Evolutionary conservation across 2,888 invertebrate species (phyloP).

Genomic region (Andrena flavipes): DNA sequence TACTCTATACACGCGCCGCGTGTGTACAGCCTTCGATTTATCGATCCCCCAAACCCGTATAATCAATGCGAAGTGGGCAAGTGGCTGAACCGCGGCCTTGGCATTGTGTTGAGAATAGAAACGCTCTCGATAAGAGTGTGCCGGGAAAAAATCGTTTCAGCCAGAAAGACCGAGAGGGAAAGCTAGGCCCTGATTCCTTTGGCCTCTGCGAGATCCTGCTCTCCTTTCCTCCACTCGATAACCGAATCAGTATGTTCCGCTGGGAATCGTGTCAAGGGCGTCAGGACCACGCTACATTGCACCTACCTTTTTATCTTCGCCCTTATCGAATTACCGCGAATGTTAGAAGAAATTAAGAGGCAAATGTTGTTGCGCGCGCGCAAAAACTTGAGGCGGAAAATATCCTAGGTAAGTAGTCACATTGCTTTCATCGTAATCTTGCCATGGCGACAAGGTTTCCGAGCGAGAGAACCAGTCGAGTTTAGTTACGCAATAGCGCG

Average conservation of each 20-base stretch:
- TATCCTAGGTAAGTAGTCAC: too few species aligned
- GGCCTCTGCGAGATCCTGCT: not conserved
- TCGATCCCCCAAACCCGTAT: slow-evolving; percentile 57
- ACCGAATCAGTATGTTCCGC: not conserved
- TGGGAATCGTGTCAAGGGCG: slow-evolving; percentile 32
- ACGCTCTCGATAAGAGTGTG: slow-evolving; percentile 21
- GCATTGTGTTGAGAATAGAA: slow-evolving; percentile 58
- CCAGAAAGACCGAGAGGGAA: not conserved
- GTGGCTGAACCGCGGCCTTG: slow-evolving; percentile 59
- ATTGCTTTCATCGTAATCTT: slow-evolving; percentile 26
- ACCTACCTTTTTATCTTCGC: slow-evolving; percentile 10
- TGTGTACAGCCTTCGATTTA: slow-evolving; percentile 69
- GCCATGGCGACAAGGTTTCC: slow-evolving; percentile 22
- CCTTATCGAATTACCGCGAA: not conserved
- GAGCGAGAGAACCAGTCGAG: slow-evolving; percentile 31
- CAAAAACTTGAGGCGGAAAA: not conserved
- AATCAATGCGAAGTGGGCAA: slow-evolving; percentile 58
- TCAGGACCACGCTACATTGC: not conserved
- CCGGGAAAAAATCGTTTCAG: slow-evolving; percentile 17
- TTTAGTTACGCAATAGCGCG: slow-evolving; percentile 50
- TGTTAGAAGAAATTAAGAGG: not conserved
- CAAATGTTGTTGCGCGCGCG: not conserved
- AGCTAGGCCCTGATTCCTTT: too few species aligned
- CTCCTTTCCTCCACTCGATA: not conserved
- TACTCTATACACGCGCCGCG: slow-evolving; percentile 33